Evolutionary conservation across 2,797 vertebrate genomes (phyloP), one percentile per base, ranked within the genome.

Genomic region (Cossypha heuglini): DNA sequence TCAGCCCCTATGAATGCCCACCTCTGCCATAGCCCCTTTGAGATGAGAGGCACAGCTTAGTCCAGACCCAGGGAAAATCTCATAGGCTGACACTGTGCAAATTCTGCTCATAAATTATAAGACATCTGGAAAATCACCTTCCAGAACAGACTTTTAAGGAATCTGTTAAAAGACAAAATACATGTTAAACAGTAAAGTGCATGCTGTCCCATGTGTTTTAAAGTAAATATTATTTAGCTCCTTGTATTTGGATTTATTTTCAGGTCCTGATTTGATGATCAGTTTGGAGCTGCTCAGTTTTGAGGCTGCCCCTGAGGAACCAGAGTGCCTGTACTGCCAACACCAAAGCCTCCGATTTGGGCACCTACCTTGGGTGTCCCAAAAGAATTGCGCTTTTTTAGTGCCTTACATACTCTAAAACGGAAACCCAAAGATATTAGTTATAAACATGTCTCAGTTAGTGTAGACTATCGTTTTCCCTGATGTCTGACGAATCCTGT

Each of bases 391-490:
- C 51, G 38, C 46, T 35, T 64, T 31, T 43, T 52, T 8, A 35
- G 10, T 5, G 18, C 31, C 37, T 51, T 20, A 19, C 37, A 5
- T 22, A 15, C n/a, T 62, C 64, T 16, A 48, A 51, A 52, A n/a
- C 37, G 1, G 76, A 71, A 83, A 4, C 21, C 25, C 22, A 9
- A 61, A 55, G 49, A 38, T 1, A 13, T 13, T 10, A 40, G 10
- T 73, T 16, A 15, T 2, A 19, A 43, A 37, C 1, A 1, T 1
- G 5, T 16, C 62, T 46, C 61, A 2, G 40, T 51, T 10, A 35
- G 31, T 2, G 67, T 1, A 62, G 57, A 21, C 52, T 29, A 5
- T 38, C 1, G 15, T 73, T 54, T 55, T 26, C 43, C 31, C 67
- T 16, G 45, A 18, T 24, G 76, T 29, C 77, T 19, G 93, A 49